These are phyloP conservation scores for Gopherus evgoodei DNA, from an alignment of 2,113 vertebrate genomes.

Conservation along the genomic window DNA sequence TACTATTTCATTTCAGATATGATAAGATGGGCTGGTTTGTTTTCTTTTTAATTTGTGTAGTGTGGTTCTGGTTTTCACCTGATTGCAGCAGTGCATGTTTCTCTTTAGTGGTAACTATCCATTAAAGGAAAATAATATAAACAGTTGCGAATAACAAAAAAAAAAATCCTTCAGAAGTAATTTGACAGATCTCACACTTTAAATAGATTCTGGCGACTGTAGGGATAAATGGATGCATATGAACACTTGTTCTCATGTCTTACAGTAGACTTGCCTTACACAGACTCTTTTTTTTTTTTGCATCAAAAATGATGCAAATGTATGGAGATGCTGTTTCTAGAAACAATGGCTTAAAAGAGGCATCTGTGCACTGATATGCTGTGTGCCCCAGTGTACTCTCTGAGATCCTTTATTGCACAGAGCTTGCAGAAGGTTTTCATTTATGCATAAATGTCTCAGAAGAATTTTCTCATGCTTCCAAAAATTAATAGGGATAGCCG, in stretches of 20 bases:
- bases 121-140: background rate
- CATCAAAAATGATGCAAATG: background rate
- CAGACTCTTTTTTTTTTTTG: background rate
- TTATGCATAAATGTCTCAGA: background rate
- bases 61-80: background rate
- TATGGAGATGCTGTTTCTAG: background rate
- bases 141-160: background rate
- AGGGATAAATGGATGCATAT: background rate
- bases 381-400: background rate
- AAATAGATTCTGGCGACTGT: background rate
- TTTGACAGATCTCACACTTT: background rate
- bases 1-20: background rate
- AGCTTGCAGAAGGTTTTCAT: background rate
- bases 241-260: background rate
- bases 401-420: background rate
- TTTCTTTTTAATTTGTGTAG: background rate
- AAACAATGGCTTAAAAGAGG: background rate
- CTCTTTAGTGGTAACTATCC: background rate
- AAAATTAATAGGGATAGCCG: background rate
- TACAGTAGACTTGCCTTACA: background rate
- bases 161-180: background rate
- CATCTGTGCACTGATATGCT: background rate
- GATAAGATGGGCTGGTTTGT: background rate
- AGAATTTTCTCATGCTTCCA: no score
- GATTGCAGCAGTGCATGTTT: accelerated